Conservation (phyloP, 1,140 invertebrate genomes). For the Pseudomyrmex gracilis region DNA sequence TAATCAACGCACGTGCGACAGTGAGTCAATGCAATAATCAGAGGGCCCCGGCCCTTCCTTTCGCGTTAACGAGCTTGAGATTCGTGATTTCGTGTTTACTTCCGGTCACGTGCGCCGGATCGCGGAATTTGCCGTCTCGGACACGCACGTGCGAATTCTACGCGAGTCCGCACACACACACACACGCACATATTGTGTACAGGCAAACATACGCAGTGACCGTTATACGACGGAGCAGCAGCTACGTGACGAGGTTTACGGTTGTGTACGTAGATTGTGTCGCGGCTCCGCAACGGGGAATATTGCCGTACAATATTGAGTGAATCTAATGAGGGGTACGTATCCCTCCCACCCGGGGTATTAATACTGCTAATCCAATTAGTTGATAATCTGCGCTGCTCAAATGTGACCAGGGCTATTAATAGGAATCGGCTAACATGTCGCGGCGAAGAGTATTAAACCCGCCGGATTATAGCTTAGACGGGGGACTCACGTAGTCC, state of each 20-base stretch:
- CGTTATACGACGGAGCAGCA: slow-evolving; percentile 6
- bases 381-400: slow-evolving; percentile 70
- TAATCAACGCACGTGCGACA: slow-evolving; percentile 36
- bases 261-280: not conserved
- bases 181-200: not conserved
- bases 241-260: slow-evolving; percentile 37
- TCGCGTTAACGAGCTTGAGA: slow-evolving; percentile 55
- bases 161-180: not conserved
- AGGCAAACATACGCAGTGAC: slow-evolving; percentile 11
- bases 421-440: slow-evolving; percentile 62
- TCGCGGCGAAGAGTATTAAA: slow-evolving; percentile 34
- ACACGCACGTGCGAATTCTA: not conserved
- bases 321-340: slow-evolving; percentile 72
- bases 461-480: slow-evolving; percentile 33
- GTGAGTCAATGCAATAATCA: slow-evolving; percentile 51
- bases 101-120: slow-evolving; percentile 66
- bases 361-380: slow-evolving; percentile 74
- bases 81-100: slow-evolving; percentile 67
- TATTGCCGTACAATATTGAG: slow-evolving; percentile 72
- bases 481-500: not conserved
- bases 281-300: slow-evolving; percentile 25
- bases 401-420: slow-evolving; percentile 61
- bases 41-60: slow-evolving; percentile 4
- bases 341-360: slow-evolving; percentile 27
- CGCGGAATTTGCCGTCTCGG: slow-evolving; percentile 54